phyloP scores from a whole-genome alignment of 64 coral and sea anemone species.

The Cladopsammia gracilis region DNA sequence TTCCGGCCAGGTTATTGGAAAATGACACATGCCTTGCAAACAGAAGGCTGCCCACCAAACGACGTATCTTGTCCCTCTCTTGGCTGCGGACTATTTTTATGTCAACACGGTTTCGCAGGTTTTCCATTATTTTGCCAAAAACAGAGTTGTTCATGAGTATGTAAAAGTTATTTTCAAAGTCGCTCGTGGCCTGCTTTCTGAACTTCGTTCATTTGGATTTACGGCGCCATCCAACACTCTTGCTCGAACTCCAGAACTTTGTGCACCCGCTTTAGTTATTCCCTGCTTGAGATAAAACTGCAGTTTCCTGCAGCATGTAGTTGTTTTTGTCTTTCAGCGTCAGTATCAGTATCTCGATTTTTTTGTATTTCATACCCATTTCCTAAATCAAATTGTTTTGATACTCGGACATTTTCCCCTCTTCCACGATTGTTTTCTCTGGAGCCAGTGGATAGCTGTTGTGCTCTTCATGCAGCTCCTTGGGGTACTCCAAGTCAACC shows the following conservation, averaged over 20 bases:
- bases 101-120: no score
- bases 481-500: neutral
- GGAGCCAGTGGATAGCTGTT: constrained; percentile 6
- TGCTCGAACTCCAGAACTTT: no score
- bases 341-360: neutral
- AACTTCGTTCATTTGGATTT: no score
- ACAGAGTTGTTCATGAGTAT: no score
- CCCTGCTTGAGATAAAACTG: no score
- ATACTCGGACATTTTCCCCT: neutral
- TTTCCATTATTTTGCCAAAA: no score
- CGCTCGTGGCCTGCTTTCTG: no score
- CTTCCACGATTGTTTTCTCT: neutral
- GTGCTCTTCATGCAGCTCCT: neutral
- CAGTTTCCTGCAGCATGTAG: neutral
- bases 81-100: neutral
- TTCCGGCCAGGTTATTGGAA: no score
- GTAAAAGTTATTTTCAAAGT: neutral
- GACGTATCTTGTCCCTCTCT: no score
- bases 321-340: neutral
- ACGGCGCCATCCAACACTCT: neutral
- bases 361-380: no score
- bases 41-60: no score
- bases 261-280: neutral
- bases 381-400: neutral
- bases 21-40: constrained; percentile 32